phyloP scores from a whole-genome alignment of 2,113 vertebrate species.

The Ahaetulla prasina region DNA sequence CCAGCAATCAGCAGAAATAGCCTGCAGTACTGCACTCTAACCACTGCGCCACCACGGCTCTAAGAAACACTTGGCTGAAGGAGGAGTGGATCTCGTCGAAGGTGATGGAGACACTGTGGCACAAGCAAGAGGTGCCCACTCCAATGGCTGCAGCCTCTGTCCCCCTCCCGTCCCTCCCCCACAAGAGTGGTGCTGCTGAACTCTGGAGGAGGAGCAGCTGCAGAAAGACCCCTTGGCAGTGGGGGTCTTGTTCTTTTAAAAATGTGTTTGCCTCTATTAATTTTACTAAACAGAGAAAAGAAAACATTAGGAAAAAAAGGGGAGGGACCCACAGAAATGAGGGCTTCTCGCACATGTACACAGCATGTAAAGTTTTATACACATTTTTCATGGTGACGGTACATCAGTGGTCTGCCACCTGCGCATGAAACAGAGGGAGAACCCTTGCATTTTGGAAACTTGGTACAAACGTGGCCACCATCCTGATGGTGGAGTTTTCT shows the following conservation, averaged over 20 bases:
- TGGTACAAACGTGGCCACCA: not conserved
- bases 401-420: not conserved
- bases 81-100: not conserved
- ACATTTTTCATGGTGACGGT: not conserved
- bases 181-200: not conserved
- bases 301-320: not conserved
- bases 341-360: not conserved
- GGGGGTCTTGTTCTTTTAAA: not conserved
- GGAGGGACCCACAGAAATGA: not conserved
- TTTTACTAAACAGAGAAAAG: not conserved
- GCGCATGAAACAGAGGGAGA: not conserved
- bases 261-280: not conserved
- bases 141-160: not conserved
- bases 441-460: not conserved
- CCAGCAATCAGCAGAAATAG: too few species aligned
- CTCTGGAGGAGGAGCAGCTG: not conserved
- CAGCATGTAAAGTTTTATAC: not conserved
- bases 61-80: not conserved
- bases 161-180: not conserved
- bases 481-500: not conserved
- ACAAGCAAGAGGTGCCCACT: not conserved
- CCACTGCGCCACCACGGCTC: too few species aligned
- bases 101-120: not conserved
- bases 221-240: not conserved
- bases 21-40: too few species aligned